Evolutionary conservation across 2,888 invertebrate genomes (phyloP), one percentile per base, ranked within the genome.

Genomic region (Brachyopa scutellaris): DNA sequence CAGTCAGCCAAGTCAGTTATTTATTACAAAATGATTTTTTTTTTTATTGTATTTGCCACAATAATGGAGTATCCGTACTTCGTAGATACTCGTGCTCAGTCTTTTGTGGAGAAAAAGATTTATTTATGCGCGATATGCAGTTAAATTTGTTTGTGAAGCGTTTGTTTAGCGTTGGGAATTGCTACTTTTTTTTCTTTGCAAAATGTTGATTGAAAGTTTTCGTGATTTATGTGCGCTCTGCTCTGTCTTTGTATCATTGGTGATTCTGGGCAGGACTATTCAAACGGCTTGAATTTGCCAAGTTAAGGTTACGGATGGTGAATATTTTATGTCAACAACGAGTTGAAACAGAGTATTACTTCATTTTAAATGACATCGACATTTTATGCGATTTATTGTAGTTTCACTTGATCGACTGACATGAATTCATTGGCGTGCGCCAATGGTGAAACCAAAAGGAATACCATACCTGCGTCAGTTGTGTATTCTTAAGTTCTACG

Each of bases 11-110:
- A 73, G 40, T 53, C 36, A 45, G 33, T 47, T 55, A 45, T 55
- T 73, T 73, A 55, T 73, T 73, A 53, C 73, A 62, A 73, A 62
- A 73, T 38, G 40, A 72, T 62, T 0, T 13, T 11, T 19, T 5
- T 59, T 2, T 61, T 21, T 29, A 15, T n/a, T n/a, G 17, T 26
- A 29, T n/a, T 26, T n/a, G n/a, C n/a, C n/a, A n/a, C n/a, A n/a
- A n/a, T n/a, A n/a, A n/a, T n/a, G n/a, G n/a, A 19, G 36, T 40
- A 21, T 17, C 29, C 31, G 59, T 15, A 9, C 29, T 9, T n/a
- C 42, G 8, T 33, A 17, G 15, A 9, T 3, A 8, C n/a, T 33
- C 36, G 19, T 29, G 29, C 6, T 11, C 26, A 15, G 55, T 47
- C 33, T 11, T 21, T 26, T n/a, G 55, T 33, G 15, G 23, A 55